phyloP scores from a whole-genome alignment of 2,797 vertebrate species.

The Artibeus lituratus region DNA sequence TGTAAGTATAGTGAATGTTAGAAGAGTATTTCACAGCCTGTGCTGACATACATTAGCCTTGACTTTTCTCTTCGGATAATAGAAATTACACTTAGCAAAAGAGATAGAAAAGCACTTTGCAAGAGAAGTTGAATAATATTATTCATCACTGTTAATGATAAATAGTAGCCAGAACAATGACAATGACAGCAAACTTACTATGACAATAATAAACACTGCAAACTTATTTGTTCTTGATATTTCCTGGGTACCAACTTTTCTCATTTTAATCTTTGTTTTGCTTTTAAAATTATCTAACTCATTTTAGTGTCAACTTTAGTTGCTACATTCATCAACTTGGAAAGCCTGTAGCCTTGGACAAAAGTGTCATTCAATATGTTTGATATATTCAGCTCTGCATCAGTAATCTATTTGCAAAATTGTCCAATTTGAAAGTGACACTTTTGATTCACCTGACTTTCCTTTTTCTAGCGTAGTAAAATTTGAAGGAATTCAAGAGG shows the following conservation, averaged over 20 bases:
- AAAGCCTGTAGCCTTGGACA: conserved; percentile 13
- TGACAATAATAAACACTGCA: not conserved
- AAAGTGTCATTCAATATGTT: not conserved
- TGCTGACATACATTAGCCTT: conserved; percentile 12
- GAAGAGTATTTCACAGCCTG: not conserved
- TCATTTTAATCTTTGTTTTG: conserved; percentile 58
- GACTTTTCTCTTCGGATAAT: conserved; percentile 35
- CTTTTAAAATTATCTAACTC: conserved; percentile 41
- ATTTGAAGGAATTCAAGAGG: conserved; percentile 45
- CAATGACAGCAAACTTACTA: not conserved
- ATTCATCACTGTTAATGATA: conserved; percentile 60
- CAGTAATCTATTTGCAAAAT: conserved; percentile 69
- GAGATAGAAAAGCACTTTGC: conserved; percentile 49
- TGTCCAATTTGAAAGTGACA: conserved; percentile 71
- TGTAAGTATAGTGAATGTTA: not conserved
- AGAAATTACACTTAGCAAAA: conserved; percentile 54
- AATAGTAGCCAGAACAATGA: conserved; percentile 11
- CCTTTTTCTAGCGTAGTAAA: conserved; percentile 59
- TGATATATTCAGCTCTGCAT: conserved; percentile 18
- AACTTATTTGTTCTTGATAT: conserved; percentile 40
- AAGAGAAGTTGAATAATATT: conserved; percentile 57
- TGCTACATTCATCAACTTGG: conserved; percentile 46
- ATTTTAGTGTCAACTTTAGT: conserved; percentile 60
- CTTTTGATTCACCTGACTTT: conserved; percentile 59
- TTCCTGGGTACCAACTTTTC: conserved; percentile 16